Percentiles rank a stretch among this genome's conserved stretches.
Conservation (phyloP, 92 coral and sea anemone species). For the Bergia puertoricense region DNA sequence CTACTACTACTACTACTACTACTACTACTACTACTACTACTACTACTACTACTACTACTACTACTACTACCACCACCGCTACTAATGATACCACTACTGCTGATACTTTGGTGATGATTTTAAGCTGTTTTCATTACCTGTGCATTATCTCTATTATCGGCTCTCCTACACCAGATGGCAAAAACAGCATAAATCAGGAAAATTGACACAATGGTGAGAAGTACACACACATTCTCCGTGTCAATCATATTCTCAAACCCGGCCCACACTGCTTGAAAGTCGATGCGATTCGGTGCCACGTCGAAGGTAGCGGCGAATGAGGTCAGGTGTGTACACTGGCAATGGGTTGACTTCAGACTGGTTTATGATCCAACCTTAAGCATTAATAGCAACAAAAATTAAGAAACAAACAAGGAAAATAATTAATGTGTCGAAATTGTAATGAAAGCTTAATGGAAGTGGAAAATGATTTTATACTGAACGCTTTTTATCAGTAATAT, state of each 20-base stretch:
- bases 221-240: conserved; percentile 55
- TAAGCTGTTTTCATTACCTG: conserved; percentile 45
- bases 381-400: not conserved
- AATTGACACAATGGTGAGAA: conserved; percentile 59
- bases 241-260: conserved; percentile 4
- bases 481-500: no score
- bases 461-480: no score
- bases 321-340: conserved; percentile 17
- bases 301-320: conserved; percentile 4
- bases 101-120: not conserved
- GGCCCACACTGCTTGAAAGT: not conserved
- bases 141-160: conserved; percentile 54
- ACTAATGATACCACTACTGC: no score
- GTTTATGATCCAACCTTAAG: not conserved
- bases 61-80: no score
- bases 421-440: no score
- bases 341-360: not conserved
- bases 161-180: conserved; percentile 65
- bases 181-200: conserved; percentile 52
- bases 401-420: not conserved
- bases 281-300: conserved; percentile 8
- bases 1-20: no score
- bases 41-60: no score
- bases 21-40: no score
- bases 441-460: no score